Percentiles rank a stretch among this genome's conserved stretches.
Evolutionary conservation across 2,888 invertebrate genomes (phyloP).

Genomic region (Piscicola geometra): DNA sequence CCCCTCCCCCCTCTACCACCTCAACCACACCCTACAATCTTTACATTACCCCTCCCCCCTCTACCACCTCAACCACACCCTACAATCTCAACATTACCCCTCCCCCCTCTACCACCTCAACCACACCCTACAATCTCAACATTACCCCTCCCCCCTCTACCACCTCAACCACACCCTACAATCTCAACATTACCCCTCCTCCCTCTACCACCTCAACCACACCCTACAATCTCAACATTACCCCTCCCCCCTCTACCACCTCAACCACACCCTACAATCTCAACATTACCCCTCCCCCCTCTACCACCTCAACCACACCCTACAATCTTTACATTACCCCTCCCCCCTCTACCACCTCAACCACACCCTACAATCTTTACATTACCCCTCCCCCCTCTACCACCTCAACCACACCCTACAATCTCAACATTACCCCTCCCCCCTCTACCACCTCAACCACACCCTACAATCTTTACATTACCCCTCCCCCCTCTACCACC

Average conservation of each 20-base stretch:
- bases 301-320: not conserved
- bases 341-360: slow-evolving; percentile 23
- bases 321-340: too few relatives aligned
- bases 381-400: slow-evolving; percentile 67
- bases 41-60: slow-evolving; percentile 71
- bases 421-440: not conserved
- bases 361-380: slow-evolving; percentile 58
- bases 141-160: not conserved
- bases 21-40: slow-evolving; percentile 50
- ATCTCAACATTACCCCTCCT: not conserved
- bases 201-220: too few relatives aligned
- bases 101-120: not conserved
- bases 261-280: too few relatives aligned
- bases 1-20: slow-evolving; percentile 22
- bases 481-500: not conserved
- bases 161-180: not conserved
- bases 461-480: too few relatives aligned
- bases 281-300: too few relatives aligned
- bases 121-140: too few relatives aligned
- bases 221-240: too few relatives aligned
- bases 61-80: too few relatives aligned
- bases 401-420: too few relatives aligned
- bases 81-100: not conserved
- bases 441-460: not conserved
- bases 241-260: not conserved